Percentiles rank a stretch among this genome's conserved stretches.
Evolutionary conservation across 2,797 vertebrate genomes (phyloP).

Genomic region (Coracias cyanogaster): DNA sequence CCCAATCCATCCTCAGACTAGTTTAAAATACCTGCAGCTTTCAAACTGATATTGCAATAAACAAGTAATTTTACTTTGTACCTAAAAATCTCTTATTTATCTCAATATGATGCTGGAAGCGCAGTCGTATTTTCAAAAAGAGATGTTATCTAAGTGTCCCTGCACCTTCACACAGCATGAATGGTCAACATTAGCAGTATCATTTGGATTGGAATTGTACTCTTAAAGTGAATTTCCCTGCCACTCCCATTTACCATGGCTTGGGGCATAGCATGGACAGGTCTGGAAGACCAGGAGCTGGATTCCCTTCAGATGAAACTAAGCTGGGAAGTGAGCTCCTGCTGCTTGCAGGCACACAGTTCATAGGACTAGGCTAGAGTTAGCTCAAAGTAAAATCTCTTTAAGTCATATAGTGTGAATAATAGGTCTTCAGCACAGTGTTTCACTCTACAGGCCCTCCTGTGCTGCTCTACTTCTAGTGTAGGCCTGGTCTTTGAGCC

Average conservation of each 20-base stretch:
- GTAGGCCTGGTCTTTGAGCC: background rate
- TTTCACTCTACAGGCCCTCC: background rate
- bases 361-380: background rate
- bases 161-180: background rate
- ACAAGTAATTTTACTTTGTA: background rate
- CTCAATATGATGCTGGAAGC: background rate
- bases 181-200: background rate
- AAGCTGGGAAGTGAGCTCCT: background rate
- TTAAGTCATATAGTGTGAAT: background rate
- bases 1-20: background rate
- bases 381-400: background rate
- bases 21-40: background rate
- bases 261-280: background rate
- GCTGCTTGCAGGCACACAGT: background rate
- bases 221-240: background rate
- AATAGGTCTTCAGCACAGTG: background rate
- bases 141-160: background rate
- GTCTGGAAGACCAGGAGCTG: background rate
- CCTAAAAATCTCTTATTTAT: background rate
- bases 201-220: background rate
- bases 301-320: background rate
- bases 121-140: background rate
- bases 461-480: background rate
- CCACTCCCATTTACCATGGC: background rate
- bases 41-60: background rate